phyloP scores from a whole-genome alignment of 2,888 invertebrate species.

The Hemistola chrysoprasaria region DNA sequence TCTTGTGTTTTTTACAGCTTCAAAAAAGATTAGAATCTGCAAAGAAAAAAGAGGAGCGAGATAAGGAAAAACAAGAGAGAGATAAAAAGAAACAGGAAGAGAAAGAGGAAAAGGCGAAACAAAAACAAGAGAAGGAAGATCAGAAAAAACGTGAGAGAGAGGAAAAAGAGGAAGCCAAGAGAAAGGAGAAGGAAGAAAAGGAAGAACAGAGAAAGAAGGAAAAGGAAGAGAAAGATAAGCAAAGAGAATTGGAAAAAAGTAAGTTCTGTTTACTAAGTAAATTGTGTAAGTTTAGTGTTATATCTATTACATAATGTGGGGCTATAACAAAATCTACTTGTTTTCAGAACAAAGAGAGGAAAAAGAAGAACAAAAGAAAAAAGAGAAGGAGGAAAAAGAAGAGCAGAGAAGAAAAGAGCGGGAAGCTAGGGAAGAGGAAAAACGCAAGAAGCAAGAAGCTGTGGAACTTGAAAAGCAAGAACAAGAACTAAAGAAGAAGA shows the following conservation, averaged over 20 bases:
- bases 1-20: conserved; percentile 62
- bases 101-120: conserved; percentile 72
- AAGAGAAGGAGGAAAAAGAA: conserved; percentile 73
- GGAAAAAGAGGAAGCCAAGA: conserved; percentile 71
- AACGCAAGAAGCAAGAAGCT: conserved; percentile 83
- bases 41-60: conserved; percentile 81
- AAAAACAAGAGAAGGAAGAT: conserved; percentile 69
- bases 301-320: too few relatives aligned
- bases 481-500: conserved; percentile 88
- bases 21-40: conserved; percentile 82
- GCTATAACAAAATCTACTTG: too few relatives aligned
- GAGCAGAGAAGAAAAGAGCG: conserved; percentile 75
- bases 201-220: conserved; percentile 77
- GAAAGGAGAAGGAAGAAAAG: conserved; percentile 74
- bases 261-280: conserved; percentile 30
- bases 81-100: conserved; percentile 69
- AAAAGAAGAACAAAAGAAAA: conserved; percentile 66
- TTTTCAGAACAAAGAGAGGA: conserved; percentile 68
- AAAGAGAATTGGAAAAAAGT: conserved; percentile 81
- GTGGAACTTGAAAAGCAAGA: conserved; percentile 85
- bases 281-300: too few relatives aligned
- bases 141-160: conserved; percentile 63
- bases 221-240: conserved; percentile 77
- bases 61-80: conserved; percentile 71
- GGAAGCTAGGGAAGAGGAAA: conserved; percentile 83